Conservation (phyloP, 2,113 vertebrate species). For the Megaceryle torquata region DNA sequence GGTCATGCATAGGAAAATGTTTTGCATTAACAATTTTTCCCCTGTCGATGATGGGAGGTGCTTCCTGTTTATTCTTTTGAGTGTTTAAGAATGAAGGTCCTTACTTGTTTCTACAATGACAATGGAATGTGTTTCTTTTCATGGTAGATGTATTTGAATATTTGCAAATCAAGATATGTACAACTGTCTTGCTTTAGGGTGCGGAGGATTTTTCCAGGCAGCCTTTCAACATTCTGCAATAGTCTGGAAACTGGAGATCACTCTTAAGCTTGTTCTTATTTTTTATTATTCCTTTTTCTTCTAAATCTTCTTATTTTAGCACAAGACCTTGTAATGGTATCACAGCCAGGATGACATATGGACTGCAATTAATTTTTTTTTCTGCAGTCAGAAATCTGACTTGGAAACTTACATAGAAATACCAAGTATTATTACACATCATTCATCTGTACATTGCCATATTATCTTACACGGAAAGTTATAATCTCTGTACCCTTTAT, state of each 20-base stretch:
- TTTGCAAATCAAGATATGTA: not conserved
- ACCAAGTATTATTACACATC: not conserved
- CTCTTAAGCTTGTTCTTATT: not conserved
- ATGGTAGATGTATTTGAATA: not conserved
- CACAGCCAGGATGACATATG: not conserved
- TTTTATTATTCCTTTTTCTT: not conserved
- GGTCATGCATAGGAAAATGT: slow-evolving; percentile 11
- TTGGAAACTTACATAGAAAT: not conserved
- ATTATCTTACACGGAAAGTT: not conserved
- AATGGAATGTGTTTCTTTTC: not conserved
- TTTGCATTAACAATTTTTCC: slow-evolving; percentile 7
- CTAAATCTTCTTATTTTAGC: not conserved
- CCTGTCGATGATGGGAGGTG: not conserved
- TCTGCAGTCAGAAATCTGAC: not conserved
- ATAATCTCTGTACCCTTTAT: not conserved
- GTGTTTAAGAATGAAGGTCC: not conserved
- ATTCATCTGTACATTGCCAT: not conserved
- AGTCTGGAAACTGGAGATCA: not conserved
- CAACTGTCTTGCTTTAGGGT: not conserved
- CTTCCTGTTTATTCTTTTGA: not conserved
- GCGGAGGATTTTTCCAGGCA: not conserved
- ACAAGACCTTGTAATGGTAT: not conserved
- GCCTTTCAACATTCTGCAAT: not conserved
- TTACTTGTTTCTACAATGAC: not conserved
- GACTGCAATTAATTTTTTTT: not conserved